Conservation (phyloP, 2,113 vertebrate genomes). For the Malurus melanocephalus region DNA sequence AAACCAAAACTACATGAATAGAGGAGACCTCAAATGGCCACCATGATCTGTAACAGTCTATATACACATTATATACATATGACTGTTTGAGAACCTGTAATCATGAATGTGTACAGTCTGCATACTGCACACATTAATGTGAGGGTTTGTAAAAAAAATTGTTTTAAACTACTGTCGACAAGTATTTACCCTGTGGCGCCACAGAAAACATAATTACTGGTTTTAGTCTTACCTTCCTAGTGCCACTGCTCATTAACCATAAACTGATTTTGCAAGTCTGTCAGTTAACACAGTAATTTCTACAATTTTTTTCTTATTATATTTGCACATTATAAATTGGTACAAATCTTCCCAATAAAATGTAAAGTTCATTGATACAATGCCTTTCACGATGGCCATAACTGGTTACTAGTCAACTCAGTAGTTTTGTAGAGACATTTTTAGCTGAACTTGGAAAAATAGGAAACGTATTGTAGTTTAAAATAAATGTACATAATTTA, state of each 20-base stretch:
- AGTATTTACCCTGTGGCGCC: background rate
- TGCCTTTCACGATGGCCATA: background rate
- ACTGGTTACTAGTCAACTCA: conserved; percentile 3
- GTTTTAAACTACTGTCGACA: background rate
- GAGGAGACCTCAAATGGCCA: background rate
- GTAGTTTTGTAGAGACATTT: conserved; percentile 60
- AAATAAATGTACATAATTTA: conserved; percentile 81
- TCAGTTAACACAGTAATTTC: background rate
- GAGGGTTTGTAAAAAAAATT: background rate
- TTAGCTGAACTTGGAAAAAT: conserved; percentile 73
- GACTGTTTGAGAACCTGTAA: background rate
- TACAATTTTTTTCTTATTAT: background rate
- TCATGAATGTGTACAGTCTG: background rate
- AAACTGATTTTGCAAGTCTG: background rate
- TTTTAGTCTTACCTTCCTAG: background rate
- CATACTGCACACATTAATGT: background rate
- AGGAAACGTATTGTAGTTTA: conserved; percentile 73
- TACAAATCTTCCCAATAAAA: conserved; percentile 25
- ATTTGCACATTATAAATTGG: conserved; percentile 9
- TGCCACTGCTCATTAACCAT: background rate
- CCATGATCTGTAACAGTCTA: background rate
- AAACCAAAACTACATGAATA: background rate
- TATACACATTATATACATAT: background rate
- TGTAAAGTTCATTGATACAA: conserved; percentile 13
- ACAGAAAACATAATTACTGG: background rate